Evolutionary conservation across 2,888 invertebrate genomes (phyloP).

Genomic region (Masnerella sp.): DNA sequence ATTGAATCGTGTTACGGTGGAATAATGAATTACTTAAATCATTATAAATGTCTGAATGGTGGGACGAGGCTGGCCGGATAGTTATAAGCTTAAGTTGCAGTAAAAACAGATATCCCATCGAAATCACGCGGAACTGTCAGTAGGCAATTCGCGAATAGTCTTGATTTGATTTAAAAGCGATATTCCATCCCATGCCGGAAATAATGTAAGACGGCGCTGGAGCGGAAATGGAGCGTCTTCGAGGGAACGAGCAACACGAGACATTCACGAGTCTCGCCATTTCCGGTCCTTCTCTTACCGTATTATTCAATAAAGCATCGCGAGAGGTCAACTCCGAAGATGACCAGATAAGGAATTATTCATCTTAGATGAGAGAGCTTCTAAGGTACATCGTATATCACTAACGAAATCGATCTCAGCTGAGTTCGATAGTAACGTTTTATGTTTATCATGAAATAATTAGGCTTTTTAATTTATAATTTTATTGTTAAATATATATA

Average conservation of each 20-base stretch:
- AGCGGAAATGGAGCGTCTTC: conserved; percentile 76
- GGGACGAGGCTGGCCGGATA: conserved; percentile 32
- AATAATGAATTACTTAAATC: conserved; percentile 51
- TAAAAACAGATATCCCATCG: conserved; percentile 63
- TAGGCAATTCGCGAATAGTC: conserved; percentile 75
- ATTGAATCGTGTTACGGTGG: conserved; percentile 9
- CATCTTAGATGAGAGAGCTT: conserved; percentile 26
- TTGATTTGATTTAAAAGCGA: conserved; percentile 77
- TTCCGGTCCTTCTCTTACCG: conserved; percentile 65
- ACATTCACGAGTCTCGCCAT: conserved; percentile 68
- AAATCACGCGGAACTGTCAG: conserved; percentile 57
- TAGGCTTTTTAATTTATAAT: no score
- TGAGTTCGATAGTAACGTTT: no score
- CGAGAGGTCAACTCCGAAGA: conserved; percentile 58
- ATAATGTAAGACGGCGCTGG: conserved; percentile 77
- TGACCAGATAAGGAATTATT: conserved; percentile 56
- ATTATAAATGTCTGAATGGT: conserved; percentile 31
- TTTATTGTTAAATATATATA: no score
- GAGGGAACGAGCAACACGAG: conserved; percentile 67
- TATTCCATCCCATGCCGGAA: conserved; percentile 78
- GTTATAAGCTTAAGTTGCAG: conserved; percentile 66
- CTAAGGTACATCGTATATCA: conserved; percentile 12
- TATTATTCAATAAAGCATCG: conserved; percentile 57
- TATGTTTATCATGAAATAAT: no score
- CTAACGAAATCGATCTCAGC: background rate